Evolutionary conservation across 1,140 invertebrate genomes (phyloP), one percentile per base, ranked within the genome.

Genomic region (Zaprionus tsacasi): DNA sequence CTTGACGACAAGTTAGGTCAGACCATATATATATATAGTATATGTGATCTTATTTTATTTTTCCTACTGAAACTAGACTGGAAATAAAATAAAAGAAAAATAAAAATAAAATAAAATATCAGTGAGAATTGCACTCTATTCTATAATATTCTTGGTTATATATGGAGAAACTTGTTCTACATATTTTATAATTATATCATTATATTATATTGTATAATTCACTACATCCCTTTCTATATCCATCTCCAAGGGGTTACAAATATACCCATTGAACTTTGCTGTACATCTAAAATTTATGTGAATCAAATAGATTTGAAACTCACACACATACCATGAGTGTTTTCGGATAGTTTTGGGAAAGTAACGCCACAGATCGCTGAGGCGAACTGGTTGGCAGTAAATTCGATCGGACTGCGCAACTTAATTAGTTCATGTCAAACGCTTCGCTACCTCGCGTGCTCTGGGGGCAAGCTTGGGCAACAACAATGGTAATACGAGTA

Each of bases 381-480:
- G 54, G 67, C 45, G 43, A 70, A 64, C 76, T 65, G 72, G 79
- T 76, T 54, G 63, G 72, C 70, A 57, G 76, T 87, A 87, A 87
- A 88, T 87, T 81, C 78, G 82, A 83, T 71, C 67, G 64, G 57
- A 72, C 69, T 69, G 70, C 83, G 83, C 80, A 87, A 89, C 83
- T 87, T 83, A 87, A 87, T 87, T 87, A 87, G 83, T 89, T 68
- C 85, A 89, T 67, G 74, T 89, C 85, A 65, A 36, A 78, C 70
- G 80, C 71, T 79, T 76, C 76, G 75, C 56, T 70, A 78, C 68
- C 55, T 61, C 30, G 5, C 27, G 6, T 45, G 61, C 36, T 55
- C 55, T 27, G 17, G 25, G 63, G 33, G 38, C 48, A 52, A 15
- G 36, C 10, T 27, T 30, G 27, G 55, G 63, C 30, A 21, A 21